Percentiles rank a stretch among this genome's conserved stretches.
Evolutionary conservation across 2,888 invertebrate species (phyloP).

Genomic region (Eupeodes latifasciatus): DNA sequence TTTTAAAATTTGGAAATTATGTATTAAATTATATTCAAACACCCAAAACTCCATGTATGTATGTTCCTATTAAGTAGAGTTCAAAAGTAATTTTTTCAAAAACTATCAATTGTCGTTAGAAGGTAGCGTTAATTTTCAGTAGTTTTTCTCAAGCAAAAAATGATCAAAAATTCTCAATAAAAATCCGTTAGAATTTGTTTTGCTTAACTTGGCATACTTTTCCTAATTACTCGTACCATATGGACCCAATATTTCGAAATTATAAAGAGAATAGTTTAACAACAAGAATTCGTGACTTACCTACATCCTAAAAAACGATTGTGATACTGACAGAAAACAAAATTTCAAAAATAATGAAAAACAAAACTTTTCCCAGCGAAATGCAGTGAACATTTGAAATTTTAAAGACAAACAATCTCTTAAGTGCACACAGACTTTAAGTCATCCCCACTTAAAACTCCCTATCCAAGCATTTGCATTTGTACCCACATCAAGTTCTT

Average conservation of each 20-base stretch:
- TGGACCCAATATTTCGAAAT: background rate
- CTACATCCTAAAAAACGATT: background rate
- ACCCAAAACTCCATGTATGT: too few relatives aligned
- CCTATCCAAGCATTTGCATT: conserved; percentile 63
- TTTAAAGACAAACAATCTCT: conserved; percentile 30
- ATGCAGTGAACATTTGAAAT: conserved; percentile 2
- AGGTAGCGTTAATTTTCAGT: too few relatives aligned
- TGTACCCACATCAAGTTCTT: conserved; percentile 50
- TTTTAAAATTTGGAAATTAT: too few relatives aligned
- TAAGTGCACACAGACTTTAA: conserved; percentile 33
- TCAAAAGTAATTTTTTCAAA: too few relatives aligned
- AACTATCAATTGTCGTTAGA: too few relatives aligned
- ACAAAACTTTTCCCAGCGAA: background rate
- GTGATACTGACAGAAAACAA: background rate
- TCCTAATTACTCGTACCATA: background rate
- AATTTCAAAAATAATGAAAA: background rate
- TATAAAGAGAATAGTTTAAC: background rate
- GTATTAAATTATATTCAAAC: too few relatives aligned
- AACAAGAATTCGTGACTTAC: background rate
- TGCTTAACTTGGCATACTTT: too few relatives aligned
- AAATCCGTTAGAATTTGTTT: too few relatives aligned
- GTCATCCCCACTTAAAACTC: conserved; percentile 26
- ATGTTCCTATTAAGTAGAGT: too few relatives aligned
- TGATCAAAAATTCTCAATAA: too few relatives aligned
- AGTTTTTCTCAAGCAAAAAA: too few relatives aligned